Conservation (phyloP, 2,888 invertebrate genomes). For the Hypercompe scribonia region DNA sequence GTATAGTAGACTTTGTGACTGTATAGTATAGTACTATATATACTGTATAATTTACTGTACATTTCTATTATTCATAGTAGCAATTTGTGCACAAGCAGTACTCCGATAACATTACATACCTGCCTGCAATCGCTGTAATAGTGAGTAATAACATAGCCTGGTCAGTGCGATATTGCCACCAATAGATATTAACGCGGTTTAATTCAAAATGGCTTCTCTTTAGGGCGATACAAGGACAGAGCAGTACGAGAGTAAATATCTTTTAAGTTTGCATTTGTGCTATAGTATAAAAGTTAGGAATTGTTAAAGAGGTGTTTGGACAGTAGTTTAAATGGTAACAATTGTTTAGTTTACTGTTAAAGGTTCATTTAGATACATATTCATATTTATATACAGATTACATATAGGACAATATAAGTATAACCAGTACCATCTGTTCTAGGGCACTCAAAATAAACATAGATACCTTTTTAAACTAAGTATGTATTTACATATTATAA, state of each 20-base stretch:
- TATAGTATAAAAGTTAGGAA: not conserved
- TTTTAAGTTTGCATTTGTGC: not conserved
- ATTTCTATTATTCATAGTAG: not conserved
- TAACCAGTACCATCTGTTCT: too few species aligned
- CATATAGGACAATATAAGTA: too few species aligned
- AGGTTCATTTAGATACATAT: too few species aligned
- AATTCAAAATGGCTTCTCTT: slow-evolving; percentile 4
- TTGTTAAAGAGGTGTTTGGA: not conserved
- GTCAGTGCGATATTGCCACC: not conserved
- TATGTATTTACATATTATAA: too few species aligned
- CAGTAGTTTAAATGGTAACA: not conserved
- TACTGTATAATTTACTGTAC: not conserved
- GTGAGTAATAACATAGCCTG: slow-evolving; percentile 10
- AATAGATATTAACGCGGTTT: slow-evolving; percentile 7
- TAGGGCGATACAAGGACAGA: not conserved
- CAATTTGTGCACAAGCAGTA: not conserved
- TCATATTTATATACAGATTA: too few species aligned
- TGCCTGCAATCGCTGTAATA: not conserved
- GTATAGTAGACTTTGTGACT: too few species aligned
- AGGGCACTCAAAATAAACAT: too few species aligned
- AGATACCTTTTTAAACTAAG: too few species aligned
- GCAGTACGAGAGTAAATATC: not conserved
- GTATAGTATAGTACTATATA: too few species aligned
- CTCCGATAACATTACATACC: not conserved
- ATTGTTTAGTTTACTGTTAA: too few species aligned